Evolutionary conservation across 2,888 invertebrate species (phyloP).

Genomic region (Unio delphinus): DNA sequence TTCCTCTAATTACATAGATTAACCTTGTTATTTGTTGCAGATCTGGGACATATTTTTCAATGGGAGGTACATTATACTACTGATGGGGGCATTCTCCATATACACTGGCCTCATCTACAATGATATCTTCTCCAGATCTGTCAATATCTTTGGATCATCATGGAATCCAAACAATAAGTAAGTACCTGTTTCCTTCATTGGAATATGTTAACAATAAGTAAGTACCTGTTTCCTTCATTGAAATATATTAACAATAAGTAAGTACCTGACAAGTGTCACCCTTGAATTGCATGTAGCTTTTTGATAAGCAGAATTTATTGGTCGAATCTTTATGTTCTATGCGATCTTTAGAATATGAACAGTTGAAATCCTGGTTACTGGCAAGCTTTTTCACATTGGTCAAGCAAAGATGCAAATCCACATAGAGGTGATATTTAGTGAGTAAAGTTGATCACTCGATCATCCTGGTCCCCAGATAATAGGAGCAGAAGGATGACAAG

Average conservation of each 20-base stretch:
- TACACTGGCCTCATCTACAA: slow-evolving; percentile 99
- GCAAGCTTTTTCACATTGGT: too few species aligned
- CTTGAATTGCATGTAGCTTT: too few species aligned
- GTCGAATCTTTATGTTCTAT: too few species aligned
- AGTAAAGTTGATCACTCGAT: too few species aligned
- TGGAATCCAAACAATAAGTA: slow-evolving; percentile 76
- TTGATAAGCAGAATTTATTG: too few species aligned
- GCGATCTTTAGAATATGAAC: too few species aligned
- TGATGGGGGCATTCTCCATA: slow-evolving; percentile 98
- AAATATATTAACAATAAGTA: not conserved
- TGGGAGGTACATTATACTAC: slow-evolving; percentile 96
- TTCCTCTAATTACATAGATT: not conserved
- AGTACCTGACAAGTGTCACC: too few species aligned
- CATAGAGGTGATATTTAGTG: too few species aligned
- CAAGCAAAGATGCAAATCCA: too few species aligned
- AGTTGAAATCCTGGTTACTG: too few species aligned
- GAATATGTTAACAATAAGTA: not conserved
- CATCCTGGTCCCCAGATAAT: too few species aligned
- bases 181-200: slow-evolving; percentile 15
- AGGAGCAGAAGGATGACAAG: too few species aligned
- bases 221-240: not conserved
- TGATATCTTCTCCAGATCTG: slow-evolving; percentile 97
- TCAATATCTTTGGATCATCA: slow-evolving; percentile 94
- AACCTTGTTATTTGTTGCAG: slow-evolving; percentile 72
- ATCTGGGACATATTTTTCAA: slow-evolving; percentile 99